Evolutionary conservation across 1,140 invertebrate genomes (phyloP), one percentile per base, ranked within the genome.

Genomic region (Papilio aristodemus): DNA sequence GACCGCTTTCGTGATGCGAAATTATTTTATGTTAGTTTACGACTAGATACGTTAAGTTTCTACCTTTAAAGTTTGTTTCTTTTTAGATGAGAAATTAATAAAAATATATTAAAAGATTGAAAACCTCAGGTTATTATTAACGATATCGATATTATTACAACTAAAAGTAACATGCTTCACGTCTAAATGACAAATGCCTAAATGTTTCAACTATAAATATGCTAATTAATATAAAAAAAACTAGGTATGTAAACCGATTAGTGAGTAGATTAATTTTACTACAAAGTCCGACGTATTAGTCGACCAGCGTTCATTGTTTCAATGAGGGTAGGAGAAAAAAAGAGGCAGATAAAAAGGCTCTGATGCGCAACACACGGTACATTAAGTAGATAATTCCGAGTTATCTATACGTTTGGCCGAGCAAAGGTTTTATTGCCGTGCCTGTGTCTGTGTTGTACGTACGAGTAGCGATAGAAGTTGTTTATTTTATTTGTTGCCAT

Each of bases 401-500:
- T 72, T 72, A 72, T 72, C 71, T 72, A 66, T 66, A 72, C 71
- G 71, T 72, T 69, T 72, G 67, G 71, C 50, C 68, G 67, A 59
- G 71, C 71, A 66, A 66, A 69, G 71, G 71, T 72, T 72, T 72
- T 72, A 72, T 72, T 72, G 64, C 54, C 58, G 43, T 27, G 14
- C 59, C 71, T 43, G 71, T 72, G 60, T 59, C 43, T 54, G 19
- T 46, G 43, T 54, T 32, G 27, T 32, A 32, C 6, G 27, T 32
- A 32, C 27, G 27, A 54, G 9, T 9, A 54, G 19, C 46, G 46
- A 54, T 54, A 54, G 46, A 54, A 22, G 46, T 32, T 32, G 27
- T 54, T 54, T 54, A 54, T 50, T 50, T 50, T 19, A 50, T 54
- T 54, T 54, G 46, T 25, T 50, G 46, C 10, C 19, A 22, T 54